Percentiles rank a stretch among this genome's conserved stretches.
phyloP scores from a whole-genome alignment of 2,113 vertebrate species.

The Urocitellus parryii region DNA sequence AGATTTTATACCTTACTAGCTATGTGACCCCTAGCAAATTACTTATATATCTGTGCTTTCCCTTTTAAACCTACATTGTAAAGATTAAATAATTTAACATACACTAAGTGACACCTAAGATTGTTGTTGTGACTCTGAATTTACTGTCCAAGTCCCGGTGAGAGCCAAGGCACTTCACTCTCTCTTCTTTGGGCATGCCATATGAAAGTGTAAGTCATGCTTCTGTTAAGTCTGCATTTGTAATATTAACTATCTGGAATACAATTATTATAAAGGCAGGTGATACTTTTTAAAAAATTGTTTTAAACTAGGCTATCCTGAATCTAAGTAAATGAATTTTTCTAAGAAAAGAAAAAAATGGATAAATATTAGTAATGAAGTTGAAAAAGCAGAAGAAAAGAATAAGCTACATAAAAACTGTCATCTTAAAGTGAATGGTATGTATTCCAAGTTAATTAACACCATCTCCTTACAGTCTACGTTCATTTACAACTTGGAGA shows the following conservation, averaged over 20 bases:
- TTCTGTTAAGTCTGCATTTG: not conserved
- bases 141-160: not conserved
- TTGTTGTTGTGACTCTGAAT: not conserved
- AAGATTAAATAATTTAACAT: not conserved
- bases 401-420: slow-evolving; percentile 31
- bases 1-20: not conserved
- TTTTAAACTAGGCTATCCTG: slow-evolving; percentile 1
- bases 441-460: slow-evolving; percentile 61
- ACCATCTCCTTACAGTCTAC: slow-evolving; percentile 14
- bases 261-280: slow-evolving; percentile 15
- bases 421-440: not conserved
- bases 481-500: slow-evolving; percentile 54
- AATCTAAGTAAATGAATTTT: slow-evolving; percentile 49
- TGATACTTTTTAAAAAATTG: not conserved
- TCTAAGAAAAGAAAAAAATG: not conserved
- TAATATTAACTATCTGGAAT: not conserved
- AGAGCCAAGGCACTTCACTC: not conserved
- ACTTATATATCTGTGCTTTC: not conserved
- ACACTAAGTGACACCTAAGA: not conserved
- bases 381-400: slow-evolving; percentile 55
- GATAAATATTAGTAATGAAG: slow-evolving; percentile 21
- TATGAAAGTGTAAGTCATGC: not conserved
- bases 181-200: not conserved
- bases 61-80: not conserved
- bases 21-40: not conserved